Base-by-base conservation (phyloP, 2,797 vertebrate genomes). In the Xenopus petersii region DNA sequence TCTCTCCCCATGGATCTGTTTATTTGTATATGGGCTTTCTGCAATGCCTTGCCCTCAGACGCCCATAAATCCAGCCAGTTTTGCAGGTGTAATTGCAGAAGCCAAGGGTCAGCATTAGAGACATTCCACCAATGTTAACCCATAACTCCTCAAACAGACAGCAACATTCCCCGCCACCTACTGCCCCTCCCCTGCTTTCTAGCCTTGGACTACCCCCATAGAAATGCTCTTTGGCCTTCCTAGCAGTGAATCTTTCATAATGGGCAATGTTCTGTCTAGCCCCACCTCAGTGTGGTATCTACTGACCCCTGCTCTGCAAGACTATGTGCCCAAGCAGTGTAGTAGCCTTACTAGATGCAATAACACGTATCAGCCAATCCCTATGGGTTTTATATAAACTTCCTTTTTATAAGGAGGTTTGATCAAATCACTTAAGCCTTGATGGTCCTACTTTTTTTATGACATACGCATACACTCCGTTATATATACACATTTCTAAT, bases 41-140 rank as follows among this genome's bases (percentile, higher is more conserved):
- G 67, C 61, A 70, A 26, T 70, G 67, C 67, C 71, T 64, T 70
- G 67, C 74, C 72, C 71, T 79, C 77, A 79, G 77, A 79, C 77
- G 30, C 66, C 15, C 67, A 79, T 79, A 79, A 79, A 79, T 79
- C 71, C 71, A 66, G 12, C 17, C 24, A 54, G 71, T 70, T 79
- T 74, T 79, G 77, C 77, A 79, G 77, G 77, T 79, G 77, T 79
- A 79, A 79, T 74, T 74, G 77, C 71, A 79, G 62, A 74, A 61
- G 77, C 64, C 77, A 79, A 70, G 77, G 77, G 77, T 79, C 77
- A 79, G 71, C 68, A 79, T 79, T 74, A 70, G 62, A 79, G 66
- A 70, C 71, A 79, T 79, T 79, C 77, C 77, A 66, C 42, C 12
- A 11, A 48, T 60, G 13, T 66, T 79, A 74, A 79, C 71, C 66